These are phyloP conservation scores for Ceyx melanurus DNA, from an alignment of 2,113 vertebrate species.

Conservation along the genomic window DNA sequence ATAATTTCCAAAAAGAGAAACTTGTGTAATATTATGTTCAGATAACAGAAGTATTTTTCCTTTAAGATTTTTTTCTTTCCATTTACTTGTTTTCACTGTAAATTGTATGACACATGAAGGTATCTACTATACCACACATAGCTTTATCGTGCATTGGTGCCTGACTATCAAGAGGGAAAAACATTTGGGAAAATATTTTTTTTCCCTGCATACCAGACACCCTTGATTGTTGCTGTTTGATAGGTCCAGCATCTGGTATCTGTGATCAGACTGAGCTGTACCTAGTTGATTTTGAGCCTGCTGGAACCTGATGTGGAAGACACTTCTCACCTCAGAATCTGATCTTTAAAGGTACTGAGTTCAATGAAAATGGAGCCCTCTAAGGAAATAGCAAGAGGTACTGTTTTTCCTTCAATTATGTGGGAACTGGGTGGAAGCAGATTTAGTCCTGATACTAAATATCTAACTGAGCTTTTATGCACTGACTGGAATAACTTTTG, in stretches of 20 bases:
- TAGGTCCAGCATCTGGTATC: background rate
- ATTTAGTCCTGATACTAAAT: background rate
- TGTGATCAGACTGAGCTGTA: background rate
- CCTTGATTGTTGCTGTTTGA: background rate
- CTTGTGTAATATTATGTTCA: slow-evolving; percentile 65
- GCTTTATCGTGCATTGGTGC: background rate
- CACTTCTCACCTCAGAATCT: background rate
- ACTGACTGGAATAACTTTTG: background rate
- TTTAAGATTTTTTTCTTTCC: slow-evolving; percentile 35
- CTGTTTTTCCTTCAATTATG: background rate
- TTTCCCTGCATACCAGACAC: background rate
- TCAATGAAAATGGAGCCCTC: background rate
- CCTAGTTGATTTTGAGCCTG: background rate
- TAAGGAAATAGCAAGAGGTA: background rate
- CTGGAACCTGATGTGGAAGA: background rate
- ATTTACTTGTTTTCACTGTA: slow-evolving; percentile 29
- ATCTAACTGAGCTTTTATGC: background rate
- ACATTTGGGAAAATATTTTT: background rate
- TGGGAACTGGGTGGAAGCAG: background rate
- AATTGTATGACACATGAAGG: background rate
- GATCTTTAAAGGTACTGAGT: background rate
- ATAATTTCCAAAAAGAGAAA: slow-evolving; percentile 61
- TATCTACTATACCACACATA: background rate
- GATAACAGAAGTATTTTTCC: slow-evolving; percentile 55
- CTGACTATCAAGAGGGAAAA: background rate